phyloP scores from a whole-genome alignment of 64 coral and sea anemone species.

The Montipora sp. region DNA sequence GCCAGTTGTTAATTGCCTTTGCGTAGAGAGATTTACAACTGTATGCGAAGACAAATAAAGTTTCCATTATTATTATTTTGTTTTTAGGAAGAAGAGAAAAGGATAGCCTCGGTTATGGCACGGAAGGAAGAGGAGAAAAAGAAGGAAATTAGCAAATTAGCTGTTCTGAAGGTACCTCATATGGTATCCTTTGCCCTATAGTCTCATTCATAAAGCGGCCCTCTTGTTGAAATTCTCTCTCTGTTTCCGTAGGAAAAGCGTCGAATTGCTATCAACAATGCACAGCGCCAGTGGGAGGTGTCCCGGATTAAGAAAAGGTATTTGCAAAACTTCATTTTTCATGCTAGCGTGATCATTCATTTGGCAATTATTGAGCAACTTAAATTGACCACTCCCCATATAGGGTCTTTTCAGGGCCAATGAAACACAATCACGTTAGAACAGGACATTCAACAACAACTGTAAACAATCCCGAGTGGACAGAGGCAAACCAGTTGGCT shows the following conservation, averaged over 20 bases:
- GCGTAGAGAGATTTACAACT: too few species aligned
- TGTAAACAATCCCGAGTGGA: too few species aligned
- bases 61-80: not conserved
- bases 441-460: too few species aligned
- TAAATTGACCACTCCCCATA: too few species aligned
- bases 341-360: too few species aligned
- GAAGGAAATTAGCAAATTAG: slow-evolving; percentile 83
- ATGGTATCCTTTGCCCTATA: not conserved
- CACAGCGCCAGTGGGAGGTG: slow-evolving; percentile 92
- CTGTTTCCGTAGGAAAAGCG: slow-evolving; percentile 80
- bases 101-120: slow-evolving; percentile 88
- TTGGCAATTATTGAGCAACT: too few species aligned
- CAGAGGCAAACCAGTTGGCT: too few species aligned
- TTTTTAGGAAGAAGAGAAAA: slow-evolving; percentile 87
- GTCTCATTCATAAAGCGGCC: too few species aligned
- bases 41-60: too few species aligned
- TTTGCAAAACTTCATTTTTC: not conserved
- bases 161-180: slow-evolving; percentile 71
- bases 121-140: slow-evolving; percentile 93
- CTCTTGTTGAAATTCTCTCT: not conserved
- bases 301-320: slow-evolving; percentile 53
- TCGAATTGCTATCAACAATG: slow-evolving; percentile 95
- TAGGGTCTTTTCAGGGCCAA: too few species aligned
- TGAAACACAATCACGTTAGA: too few species aligned
- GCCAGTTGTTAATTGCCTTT: too few species aligned